phyloP scores from a whole-genome alignment of 2,797 vertebrate genomes.

The Rousettus madagascariensis region DNA sequence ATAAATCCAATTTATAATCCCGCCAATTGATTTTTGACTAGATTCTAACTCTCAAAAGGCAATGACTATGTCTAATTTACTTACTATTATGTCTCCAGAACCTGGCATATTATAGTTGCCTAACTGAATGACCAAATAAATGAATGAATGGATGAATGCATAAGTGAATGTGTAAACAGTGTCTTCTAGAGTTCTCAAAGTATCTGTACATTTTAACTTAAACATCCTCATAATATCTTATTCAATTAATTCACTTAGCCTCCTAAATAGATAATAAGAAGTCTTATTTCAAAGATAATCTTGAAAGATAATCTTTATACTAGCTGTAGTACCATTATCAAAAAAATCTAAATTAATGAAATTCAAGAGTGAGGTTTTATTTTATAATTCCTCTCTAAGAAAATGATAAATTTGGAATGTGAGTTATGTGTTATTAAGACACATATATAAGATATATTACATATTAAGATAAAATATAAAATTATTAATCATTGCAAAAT shows the following conservation, averaged over 20 bases:
- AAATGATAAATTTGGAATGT: neutral
- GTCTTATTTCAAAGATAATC: neutral
- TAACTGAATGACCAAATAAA: neutral
- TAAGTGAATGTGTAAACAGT: neutral
- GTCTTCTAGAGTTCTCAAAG: neutral
- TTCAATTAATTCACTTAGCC: neutral
- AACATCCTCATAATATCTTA: neutral
- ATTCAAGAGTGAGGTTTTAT: neutral
- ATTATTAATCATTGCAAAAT: neutral
- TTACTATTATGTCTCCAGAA: neutral
- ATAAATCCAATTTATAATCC: neutral
- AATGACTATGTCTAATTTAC: neutral
- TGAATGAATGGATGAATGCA: neutral
- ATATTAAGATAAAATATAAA: slow-evolving; percentile 28
- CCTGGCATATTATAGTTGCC: neutral
- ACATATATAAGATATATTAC: neutral
- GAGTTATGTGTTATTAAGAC: neutral
- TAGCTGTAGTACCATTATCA: neutral
- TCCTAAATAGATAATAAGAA: neutral
- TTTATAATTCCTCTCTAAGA: neutral
- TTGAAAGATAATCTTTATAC: neutral
- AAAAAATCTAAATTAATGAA: neutral
- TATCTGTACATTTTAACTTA: neutral
- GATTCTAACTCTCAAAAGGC: neutral
- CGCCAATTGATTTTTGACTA: neutral